Evolutionary conservation across 1,140 invertebrate species (phyloP).

Genomic region (Megathymus violae): DNA sequence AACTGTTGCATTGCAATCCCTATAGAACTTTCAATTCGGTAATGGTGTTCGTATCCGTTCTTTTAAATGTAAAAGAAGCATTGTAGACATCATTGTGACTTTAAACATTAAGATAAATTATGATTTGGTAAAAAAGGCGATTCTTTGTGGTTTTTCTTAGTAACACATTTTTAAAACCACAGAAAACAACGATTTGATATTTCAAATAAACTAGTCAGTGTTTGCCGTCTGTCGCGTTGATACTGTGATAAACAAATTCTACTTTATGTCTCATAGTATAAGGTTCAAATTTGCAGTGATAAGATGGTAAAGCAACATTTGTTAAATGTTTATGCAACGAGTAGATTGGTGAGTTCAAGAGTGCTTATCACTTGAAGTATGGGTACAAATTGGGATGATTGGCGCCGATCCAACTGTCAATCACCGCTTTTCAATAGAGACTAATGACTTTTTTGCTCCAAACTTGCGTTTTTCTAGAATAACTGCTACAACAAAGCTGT

Average conservation of each 20-base stretch:
- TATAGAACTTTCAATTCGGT: too few species aligned
- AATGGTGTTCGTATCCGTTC: too few species aligned
- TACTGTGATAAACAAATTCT: not conserved
- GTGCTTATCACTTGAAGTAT: constrained; percentile 42
- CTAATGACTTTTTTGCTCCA: constrained; percentile 65
- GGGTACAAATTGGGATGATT: constrained; percentile 69
- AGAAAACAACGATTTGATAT: constrained; percentile 1
- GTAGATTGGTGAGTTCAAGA: constrained; percentile 53
- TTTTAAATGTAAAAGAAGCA: too few species aligned
- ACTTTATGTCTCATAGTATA: not conserved
- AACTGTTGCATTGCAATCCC: too few species aligned
- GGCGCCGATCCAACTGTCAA: constrained; percentile 67
- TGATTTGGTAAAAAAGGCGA: not conserved
- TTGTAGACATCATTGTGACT: not conserved
- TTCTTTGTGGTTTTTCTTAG: not conserved
- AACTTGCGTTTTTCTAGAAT: not conserved
- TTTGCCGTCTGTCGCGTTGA: constrained; percentile 6
- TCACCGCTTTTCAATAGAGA: constrained; percentile 66
- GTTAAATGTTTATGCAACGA: constrained; percentile 46
- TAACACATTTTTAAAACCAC: constrained; percentile 15
- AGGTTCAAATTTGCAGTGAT: constrained; percentile 8
- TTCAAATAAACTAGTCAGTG: constrained; percentile 8
- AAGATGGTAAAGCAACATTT: constrained; percentile 5
- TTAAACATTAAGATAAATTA: not conserved
- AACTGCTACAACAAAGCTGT: too few species aligned